Conservation (phyloP, 2,888 invertebrate genomes). For the Nasonia oneida region DNA sequence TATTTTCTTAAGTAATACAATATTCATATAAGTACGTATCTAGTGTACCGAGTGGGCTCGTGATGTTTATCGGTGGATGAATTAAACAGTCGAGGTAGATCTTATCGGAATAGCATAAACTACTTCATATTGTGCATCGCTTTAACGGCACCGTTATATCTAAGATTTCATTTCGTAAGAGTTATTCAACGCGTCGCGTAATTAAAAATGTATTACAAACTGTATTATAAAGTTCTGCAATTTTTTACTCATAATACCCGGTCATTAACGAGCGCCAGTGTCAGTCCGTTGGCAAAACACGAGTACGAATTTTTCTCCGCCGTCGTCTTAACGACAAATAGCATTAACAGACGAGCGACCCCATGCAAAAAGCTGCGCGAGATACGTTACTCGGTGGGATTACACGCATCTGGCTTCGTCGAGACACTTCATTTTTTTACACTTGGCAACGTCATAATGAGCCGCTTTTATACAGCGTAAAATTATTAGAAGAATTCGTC, state of each 20-base stretch:
- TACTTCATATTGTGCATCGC: background rate
- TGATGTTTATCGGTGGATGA: background rate
- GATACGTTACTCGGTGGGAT: constrained; percentile 6
- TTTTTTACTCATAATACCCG: background rate
- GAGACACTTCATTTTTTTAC: background rate
- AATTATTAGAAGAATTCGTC: background rate
- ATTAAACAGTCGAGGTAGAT: background rate
- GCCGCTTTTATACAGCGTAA: background rate
- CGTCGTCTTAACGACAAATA: constrained; percentile 9
- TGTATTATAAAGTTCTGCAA: background rate
- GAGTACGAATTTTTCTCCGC: background rate
- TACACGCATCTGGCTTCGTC: constrained; percentile 19
- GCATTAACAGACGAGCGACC: background rate
- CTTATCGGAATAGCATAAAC: background rate
- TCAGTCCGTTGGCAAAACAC: background rate
- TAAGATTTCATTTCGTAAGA: background rate
- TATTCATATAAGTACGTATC: background rate
- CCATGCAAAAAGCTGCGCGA: constrained; percentile 3
- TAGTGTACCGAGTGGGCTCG: background rate
- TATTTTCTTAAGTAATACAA: background rate
- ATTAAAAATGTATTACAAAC: background rate
- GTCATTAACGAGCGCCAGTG: background rate
- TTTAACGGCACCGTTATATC: background rate
- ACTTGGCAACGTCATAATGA: background rate
- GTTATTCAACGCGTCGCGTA: background rate